These are phyloP conservation scores for Rhagophthalmus giganteus DNA, from an alignment of 2,888 invertebrate species.

Conservation along the genomic window DNA sequence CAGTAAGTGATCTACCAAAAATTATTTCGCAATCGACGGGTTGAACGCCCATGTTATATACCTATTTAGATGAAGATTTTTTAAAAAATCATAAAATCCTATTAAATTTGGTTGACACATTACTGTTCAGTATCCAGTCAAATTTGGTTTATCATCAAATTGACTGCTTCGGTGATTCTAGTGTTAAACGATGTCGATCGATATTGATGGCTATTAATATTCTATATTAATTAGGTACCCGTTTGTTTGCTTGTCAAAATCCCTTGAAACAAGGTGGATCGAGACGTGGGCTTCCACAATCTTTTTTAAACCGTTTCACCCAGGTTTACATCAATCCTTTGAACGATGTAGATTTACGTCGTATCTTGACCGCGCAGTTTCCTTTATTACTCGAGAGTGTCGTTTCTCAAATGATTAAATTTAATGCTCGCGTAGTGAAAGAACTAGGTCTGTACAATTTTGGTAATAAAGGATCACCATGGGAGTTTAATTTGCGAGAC, in stretches of 20 bases:
- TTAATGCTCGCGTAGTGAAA: constrained; percentile 70
- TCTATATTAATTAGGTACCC: constrained; percentile 72
- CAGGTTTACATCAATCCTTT: constrained; percentile 76
- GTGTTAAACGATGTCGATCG: no score
- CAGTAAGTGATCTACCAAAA: no score
- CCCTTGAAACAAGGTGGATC: constrained; percentile 95
- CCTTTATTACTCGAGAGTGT: constrained; percentile 63
- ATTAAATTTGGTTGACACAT: no score
- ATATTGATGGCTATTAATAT: no score
- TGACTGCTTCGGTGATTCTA: no score
- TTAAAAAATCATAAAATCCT: no score
- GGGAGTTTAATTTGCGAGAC: constrained; percentile 97
- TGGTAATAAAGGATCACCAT: constrained; percentile 85
- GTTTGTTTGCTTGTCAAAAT: constrained; percentile 97
- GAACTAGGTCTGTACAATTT: constrained; percentile 68
- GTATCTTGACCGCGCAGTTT: constrained; percentile 70
- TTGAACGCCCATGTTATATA: no score
- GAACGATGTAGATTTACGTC: constrained; percentile 66
- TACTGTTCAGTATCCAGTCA: no score
- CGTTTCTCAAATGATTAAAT: constrained; percentile 73
- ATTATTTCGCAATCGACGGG: no score
- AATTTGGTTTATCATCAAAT: no score
- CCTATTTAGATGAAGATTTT: no score
- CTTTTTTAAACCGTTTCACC: constrained; percentile 96
- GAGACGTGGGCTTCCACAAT: constrained; percentile 91